Percentiles rank a stretch among this genome's conserved stretches.
These are phyloP conservation scores for Chloroclystis v-ata DNA, from an alignment of 2,888 invertebrate species.

Conservation along the genomic window DNA sequence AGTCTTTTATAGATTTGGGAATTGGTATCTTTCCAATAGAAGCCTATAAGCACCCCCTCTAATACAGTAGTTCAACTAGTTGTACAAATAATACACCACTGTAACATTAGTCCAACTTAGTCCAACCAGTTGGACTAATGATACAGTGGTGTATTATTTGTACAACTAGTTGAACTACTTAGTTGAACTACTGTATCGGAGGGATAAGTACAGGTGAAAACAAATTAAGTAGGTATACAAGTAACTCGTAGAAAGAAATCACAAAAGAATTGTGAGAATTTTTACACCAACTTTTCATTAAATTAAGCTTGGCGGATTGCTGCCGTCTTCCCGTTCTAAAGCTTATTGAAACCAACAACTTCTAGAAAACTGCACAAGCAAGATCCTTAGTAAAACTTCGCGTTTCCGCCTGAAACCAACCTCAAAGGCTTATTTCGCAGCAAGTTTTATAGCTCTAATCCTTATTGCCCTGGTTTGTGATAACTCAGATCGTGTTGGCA, in stretches of 20 bases:
- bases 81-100: no score
- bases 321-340: conserved; percentile 26
- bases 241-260: no score
- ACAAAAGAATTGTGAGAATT: conserved; percentile 22
- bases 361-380: conserved; percentile 21
- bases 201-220: background rate
- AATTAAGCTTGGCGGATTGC: conserved; percentile 43
- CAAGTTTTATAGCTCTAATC: conserved; percentile 6
- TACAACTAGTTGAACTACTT: no score
- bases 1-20: no score
- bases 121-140: no score
- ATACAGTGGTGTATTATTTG: no score
- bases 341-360: conserved; percentile 31
- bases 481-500: background rate
- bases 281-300: conserved; percentile 40
- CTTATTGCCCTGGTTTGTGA: background rate
- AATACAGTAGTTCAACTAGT: no score
- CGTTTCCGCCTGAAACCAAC: conserved; percentile 4
- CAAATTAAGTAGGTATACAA: background rate
- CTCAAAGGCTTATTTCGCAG: conserved; percentile 3
- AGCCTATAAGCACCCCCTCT: no score
- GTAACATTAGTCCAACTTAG: no score
- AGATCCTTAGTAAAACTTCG: conserved; percentile 13
- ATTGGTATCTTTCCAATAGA: no score
- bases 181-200: no score